phyloP scores from a whole-genome alignment of 2,113 vertebrate species.

The Brienomyrus brachyistius region DNA sequence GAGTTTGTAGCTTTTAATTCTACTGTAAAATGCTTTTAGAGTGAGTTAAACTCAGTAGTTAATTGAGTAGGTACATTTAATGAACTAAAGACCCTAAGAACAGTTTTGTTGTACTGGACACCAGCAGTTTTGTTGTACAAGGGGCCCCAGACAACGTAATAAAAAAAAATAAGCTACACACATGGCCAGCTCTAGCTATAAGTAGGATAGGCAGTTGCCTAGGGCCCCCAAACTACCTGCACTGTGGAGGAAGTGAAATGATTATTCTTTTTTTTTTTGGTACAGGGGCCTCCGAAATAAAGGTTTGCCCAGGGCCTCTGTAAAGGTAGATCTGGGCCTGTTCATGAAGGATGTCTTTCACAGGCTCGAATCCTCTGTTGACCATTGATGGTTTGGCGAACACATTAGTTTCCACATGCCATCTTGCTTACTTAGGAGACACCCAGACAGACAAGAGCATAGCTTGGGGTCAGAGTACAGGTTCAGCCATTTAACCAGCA shows the following conservation, averaged over 20 bases:
- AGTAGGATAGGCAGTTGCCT: too few relatives aligned
- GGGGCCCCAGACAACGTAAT: too few relatives aligned
- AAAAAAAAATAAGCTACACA: too few relatives aligned
- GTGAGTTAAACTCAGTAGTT: not conserved
- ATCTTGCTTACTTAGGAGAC: not conserved
- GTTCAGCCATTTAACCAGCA: not conserved
- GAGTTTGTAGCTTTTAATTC: not conserved
- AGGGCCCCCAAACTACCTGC: too few relatives aligned
- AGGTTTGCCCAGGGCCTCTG: not conserved
- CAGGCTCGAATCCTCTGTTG: not conserved
- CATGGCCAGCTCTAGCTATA: too few relatives aligned
- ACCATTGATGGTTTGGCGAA: not conserved
- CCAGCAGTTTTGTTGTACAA: not conserved
- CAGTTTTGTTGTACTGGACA: not conserved
- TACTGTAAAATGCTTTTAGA: not conserved
- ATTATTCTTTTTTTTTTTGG: too few relatives aligned
- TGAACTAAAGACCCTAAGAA: not conserved
- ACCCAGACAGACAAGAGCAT: not conserved
- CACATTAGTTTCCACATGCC: not conserved
- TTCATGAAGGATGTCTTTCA: not conserved
- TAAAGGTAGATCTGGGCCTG: not conserved
- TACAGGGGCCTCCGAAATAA: not conserved
- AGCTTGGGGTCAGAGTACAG: not conserved
- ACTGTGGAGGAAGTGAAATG: too few relatives aligned
- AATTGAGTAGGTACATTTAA: not conserved